A percentile compares a stretch with the other conserved stretches of the same genome.
Conservation (phyloP, 2,113 vertebrate species). For the Pomatorhinus ruficollis region DNA sequence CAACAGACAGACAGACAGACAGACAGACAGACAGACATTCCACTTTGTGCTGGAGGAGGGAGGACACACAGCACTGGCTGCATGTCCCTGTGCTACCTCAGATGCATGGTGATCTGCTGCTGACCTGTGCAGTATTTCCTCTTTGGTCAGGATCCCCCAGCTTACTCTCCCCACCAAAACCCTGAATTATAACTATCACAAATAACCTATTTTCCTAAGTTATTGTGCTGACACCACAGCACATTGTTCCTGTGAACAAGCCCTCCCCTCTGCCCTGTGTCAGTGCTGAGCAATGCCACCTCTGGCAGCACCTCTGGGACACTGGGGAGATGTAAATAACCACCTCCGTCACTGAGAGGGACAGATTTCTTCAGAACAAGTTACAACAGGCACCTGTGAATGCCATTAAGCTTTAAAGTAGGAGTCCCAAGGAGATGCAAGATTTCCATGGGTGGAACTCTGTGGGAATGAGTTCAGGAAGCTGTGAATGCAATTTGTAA, state of each 20-base stretch:
- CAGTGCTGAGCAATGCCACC: not conserved
- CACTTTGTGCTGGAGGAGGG: not conserved
- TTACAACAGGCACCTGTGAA: not conserved
- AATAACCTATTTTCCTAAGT: not conserved
- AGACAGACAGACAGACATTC: not conserved
- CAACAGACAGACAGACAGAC: not conserved
- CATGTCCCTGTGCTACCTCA: not conserved
- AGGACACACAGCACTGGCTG: not conserved
- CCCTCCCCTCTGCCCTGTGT: accelerated
- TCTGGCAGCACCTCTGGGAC: not conserved
- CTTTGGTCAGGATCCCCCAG: not conserved
- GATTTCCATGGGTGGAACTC: not conserved
- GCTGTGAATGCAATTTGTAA: not conserved
- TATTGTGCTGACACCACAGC: not conserved
- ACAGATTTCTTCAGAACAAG: not conserved
- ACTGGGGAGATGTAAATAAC: not conserved
- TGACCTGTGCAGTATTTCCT: not conserved
- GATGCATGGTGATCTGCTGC: accelerated
- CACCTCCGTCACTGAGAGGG: accelerated
- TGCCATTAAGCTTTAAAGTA: not conserved
- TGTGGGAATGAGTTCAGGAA: not conserved
- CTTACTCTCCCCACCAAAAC: not conserved
- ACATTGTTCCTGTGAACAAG: accelerated
- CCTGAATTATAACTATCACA: not conserved
- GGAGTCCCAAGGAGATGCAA: not conserved